Evolutionary conservation across 2,113 vertebrate species (phyloP).

Genomic region (Lichenostomus cassidix): DNA sequence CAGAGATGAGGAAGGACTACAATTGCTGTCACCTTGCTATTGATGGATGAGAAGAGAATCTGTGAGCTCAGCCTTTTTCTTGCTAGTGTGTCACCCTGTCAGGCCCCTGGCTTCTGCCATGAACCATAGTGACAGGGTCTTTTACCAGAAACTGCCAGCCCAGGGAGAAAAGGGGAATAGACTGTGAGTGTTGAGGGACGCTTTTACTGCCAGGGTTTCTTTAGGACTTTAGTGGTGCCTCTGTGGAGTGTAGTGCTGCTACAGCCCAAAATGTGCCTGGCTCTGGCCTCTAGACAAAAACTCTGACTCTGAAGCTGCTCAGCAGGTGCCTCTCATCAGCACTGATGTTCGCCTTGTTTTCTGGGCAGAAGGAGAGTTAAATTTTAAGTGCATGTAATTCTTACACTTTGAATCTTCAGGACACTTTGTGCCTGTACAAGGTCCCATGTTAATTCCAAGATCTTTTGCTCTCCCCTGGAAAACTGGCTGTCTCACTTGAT

Average conservation of each 20-base stretch:
- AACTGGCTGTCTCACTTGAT: background rate
- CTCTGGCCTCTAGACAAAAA: background rate
- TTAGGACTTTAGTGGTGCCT: background rate
- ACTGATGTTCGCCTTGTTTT: background rate
- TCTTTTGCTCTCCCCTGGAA: background rate
- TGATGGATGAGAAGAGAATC: background rate
- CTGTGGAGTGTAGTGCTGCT: background rate
- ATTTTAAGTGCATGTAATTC: background rate
- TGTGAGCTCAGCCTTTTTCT: background rate
- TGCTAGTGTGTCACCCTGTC: background rate
- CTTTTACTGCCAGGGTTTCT: background rate
- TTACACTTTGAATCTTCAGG: background rate
- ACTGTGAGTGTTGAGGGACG: fast-evolving
- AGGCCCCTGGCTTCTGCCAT: background rate
- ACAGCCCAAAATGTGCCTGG: background rate
- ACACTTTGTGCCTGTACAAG: background rate
- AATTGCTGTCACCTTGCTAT: background rate
- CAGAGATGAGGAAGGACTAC: background rate
- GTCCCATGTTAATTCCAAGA: background rate
- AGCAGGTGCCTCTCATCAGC: background rate
- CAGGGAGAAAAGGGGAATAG: background rate
- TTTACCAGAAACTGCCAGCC: background rate
- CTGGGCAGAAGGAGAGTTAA: background rate
- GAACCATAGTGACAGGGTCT: background rate
- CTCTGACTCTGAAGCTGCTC: background rate